Percentiles rank a stretch among this genome's conserved stretches.
phyloP scores from a whole-genome alignment of 1,140 invertebrate genomes.

The Achatina immaculata region DNA sequence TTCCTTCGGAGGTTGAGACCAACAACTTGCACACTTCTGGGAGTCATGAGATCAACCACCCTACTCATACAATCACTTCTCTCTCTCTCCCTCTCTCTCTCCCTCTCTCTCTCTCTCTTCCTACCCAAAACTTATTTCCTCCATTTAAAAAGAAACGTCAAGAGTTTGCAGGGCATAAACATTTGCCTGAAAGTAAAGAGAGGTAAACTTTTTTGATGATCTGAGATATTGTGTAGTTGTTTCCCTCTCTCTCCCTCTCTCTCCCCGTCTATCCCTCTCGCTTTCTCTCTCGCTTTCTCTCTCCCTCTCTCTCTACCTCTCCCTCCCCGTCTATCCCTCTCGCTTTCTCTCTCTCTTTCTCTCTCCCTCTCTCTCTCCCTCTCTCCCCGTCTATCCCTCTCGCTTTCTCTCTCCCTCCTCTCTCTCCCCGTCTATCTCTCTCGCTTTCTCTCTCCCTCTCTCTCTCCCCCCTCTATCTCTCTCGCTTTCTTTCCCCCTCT shows the following conservation, averaged over 20 bases:
- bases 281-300: conserved; percentile 24
- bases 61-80: neutral
- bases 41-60: no score
- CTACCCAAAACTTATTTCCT: neutral
- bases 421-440: neutral
- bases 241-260: conserved; percentile 18
- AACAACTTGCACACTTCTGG: no score
- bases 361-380: conserved; percentile 31
- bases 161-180: no score
- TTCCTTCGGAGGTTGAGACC: no score
- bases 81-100: conserved; percentile 24
- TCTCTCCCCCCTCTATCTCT: no score
- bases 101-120: conserved; percentile 23
- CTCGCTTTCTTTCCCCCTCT: no score
- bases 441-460: no score
- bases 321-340: conserved; percentile 10
- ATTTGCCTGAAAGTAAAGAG: no score
- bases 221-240: neutral
- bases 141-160: neutral
- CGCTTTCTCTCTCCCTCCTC: conserved; percentile 18
- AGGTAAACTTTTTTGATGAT: no score
- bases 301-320: neutral
- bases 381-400: neutral
- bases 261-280: conserved; percentile 7
- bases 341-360: conserved; percentile 30